Evolutionary conservation across 2,797 vertebrate species (phyloP).

Genomic region (Syngnathus rostellatus): DNA sequence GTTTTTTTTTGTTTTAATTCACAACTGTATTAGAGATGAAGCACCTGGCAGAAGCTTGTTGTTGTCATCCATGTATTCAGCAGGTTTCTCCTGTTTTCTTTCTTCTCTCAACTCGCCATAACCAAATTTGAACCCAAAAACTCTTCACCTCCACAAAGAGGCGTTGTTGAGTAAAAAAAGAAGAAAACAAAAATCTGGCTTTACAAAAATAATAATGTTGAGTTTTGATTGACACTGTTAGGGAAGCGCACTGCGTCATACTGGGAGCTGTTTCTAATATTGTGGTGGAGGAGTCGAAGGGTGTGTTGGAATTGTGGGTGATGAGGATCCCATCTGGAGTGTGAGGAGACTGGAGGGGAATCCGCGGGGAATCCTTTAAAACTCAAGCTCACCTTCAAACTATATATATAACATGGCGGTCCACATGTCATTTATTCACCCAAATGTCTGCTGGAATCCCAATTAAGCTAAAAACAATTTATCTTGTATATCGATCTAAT

Average conservation of each 20-base stretch:
- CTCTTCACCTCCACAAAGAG: not conserved
- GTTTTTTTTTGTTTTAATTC: not conserved
- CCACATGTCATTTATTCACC: not conserved
- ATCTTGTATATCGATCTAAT: not conserved
- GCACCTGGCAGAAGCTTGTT: not conserved
- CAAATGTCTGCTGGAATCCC: not conserved
- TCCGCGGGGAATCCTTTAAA: slow-evolving; percentile 46
- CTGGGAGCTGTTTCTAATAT: not conserved
- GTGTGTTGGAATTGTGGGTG: slow-evolving; percentile 34
- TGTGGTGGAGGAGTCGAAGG: not conserved
- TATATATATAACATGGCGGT: slow-evolving; percentile 21
- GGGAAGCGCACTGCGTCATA: not conserved
- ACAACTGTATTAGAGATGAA: not conserved
- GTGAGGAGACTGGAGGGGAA: slow-evolving; percentile 33
- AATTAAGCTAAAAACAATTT: not conserved
- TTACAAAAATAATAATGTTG: not conserved
- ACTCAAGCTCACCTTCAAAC: slow-evolving; percentile 38
- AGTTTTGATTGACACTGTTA: not conserved
- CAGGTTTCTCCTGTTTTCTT: not conserved
- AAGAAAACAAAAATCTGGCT: not conserved
- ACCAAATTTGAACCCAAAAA: not conserved
- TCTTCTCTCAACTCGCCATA: not conserved
- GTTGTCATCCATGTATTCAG: not conserved
- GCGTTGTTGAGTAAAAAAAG: not conserved
- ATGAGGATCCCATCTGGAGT: slow-evolving; percentile 72